Base-by-base conservation (phyloP, 2,797 vertebrate species). In the Chromis chromis region DNA sequence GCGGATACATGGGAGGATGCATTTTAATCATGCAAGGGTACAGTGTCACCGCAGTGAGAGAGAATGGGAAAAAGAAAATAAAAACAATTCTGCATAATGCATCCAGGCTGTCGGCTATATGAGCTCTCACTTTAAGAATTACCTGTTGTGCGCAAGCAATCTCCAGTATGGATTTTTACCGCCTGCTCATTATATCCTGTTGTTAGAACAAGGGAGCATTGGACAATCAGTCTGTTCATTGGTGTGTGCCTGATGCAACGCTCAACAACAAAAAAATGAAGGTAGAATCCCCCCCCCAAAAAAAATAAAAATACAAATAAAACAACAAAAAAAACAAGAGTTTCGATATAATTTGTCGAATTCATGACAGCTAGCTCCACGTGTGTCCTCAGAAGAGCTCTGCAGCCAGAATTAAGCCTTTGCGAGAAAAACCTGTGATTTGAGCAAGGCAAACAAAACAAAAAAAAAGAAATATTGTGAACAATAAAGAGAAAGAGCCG, bases 11-110 rank as follows among this genome's bases (percentile, higher is more conserved):
- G 73, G 74, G 81, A 86, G 78, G 81, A 82, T 86, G 88, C 78
- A 85, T 86, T 92, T 92, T 86, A 93, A 89, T 89, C 81, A 86
- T 73, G 17, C 39, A 24, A 67, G 48, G 42, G 63, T 79, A 49
- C 56, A 28, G 70, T 73, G 77, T 80, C 79, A 68, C 68, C 6
- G 14, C 27, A 12, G 27, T 56, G 58, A 46, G 58, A 46, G 40
- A 78, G 56, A 74, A 65, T 5, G 54, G 21, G 49, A 67, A 58
- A 78, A 39, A 27, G 5, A 67, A 76, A 70, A 68, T 64, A 74
- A 80, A 81, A 85, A 79, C 27, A 68, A 71, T 62, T 78, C 61
- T 61, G 58, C 63, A 75, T 81, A 77, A 87, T 68, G 54, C 49
- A 54, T 56, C 39, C 59, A 42, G 62, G 72, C 82, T 81, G 61